phyloP scores from a whole-genome alignment of 2,113 vertebrate species.

The Speoplatyrhinus poulsoni region DNA sequence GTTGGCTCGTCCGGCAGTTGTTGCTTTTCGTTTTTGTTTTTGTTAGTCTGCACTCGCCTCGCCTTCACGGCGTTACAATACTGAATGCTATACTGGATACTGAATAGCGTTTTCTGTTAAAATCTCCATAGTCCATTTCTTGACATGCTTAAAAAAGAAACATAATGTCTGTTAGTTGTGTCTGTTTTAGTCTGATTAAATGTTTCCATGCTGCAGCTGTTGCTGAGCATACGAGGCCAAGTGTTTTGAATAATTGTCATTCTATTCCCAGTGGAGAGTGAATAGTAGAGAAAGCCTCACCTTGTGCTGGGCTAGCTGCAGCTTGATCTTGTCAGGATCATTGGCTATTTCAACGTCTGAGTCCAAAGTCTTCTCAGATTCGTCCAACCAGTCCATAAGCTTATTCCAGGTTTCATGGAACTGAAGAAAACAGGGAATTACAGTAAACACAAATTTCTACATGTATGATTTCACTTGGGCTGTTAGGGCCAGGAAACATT shows the following conservation, averaged over 20 bases:
- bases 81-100: slow-evolving; percentile 9
- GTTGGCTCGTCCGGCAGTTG: too few relatives aligned
- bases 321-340: slow-evolving; percentile 96
- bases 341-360: slow-evolving; percentile 97
- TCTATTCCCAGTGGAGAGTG: background rate
- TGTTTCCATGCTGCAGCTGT: background rate
- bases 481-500: slow-evolving; percentile 15
- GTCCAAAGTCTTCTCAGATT: slow-evolving; percentile 90
- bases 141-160: slow-evolving; percentile 12
- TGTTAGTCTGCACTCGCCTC: too few relatives aligned
- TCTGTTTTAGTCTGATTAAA: background rate
- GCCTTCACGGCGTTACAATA: too few relatives aligned
- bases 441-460: slow-evolving; percentile 14
- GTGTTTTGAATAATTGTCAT: background rate
- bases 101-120: slow-evolving; percentile 20
- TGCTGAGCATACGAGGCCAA: background rate
- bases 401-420: slow-evolving; percentile 96
- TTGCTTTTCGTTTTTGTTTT: too few relatives aligned
- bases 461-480: slow-evolving; percentile 32
- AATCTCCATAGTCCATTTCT: slow-evolving; percentile 13
- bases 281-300: slow-evolving; percentile 63
- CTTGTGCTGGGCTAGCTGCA: slow-evolving; percentile 92
- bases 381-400: slow-evolving; percentile 96
- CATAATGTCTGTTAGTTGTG: background rate
- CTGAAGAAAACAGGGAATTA: slow-evolving; percentile 70